These are phyloP conservation scores for Perizoma affinitatum DNA, from an alignment of 2,888 invertebrate species.

Conservation along the genomic window DNA sequence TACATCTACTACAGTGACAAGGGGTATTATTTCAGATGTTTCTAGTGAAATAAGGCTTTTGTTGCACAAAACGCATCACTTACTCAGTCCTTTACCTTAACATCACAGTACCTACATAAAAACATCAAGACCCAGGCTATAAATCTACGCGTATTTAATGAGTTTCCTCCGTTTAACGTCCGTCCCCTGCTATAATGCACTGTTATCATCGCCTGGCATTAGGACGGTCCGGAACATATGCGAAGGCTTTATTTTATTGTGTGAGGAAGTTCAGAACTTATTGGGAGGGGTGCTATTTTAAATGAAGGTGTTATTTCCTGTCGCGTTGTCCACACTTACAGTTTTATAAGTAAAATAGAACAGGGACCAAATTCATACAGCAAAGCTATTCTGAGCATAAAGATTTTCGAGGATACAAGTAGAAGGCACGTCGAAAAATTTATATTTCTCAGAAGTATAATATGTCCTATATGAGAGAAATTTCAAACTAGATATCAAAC, in stretches of 20 bases:
- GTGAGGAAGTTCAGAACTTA: conserved; percentile 47
- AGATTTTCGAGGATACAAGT: too few relatives aligned
- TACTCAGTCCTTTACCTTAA: conserved; percentile 29
- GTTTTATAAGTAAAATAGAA: too few relatives aligned
- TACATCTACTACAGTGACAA: neutral
- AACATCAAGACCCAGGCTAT: conserved; percentile 61
- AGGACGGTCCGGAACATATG: conserved; percentile 44
- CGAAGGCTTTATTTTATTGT: conserved; percentile 37
- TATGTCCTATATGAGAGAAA: too few relatives aligned
- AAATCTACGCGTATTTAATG: conserved; percentile 78
- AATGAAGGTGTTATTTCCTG: conserved; percentile 23
- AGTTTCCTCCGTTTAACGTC: conserved; percentile 74
- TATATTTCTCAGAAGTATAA: too few relatives aligned
- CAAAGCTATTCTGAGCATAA: too few relatives aligned
- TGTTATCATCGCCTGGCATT: conserved; percentile 74
- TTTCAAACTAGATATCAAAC: conserved; percentile 10
- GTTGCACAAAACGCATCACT: conserved; percentile 16
- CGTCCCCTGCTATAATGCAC: conserved; percentile 70
- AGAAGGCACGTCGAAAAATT: too few relatives aligned
- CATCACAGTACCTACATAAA: conserved; percentile 32
- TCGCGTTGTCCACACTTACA: neutral
- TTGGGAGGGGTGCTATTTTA: conserved; percentile 46
- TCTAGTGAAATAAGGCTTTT: conserved; percentile 2
- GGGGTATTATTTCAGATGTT: neutral
- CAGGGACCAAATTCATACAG: too few relatives aligned